Percentiles rank a stretch among this genome's conserved stretches.
Conservation (phyloP, 2,797 vertebrate genomes). For the Furcifer pardalis region DNA sequence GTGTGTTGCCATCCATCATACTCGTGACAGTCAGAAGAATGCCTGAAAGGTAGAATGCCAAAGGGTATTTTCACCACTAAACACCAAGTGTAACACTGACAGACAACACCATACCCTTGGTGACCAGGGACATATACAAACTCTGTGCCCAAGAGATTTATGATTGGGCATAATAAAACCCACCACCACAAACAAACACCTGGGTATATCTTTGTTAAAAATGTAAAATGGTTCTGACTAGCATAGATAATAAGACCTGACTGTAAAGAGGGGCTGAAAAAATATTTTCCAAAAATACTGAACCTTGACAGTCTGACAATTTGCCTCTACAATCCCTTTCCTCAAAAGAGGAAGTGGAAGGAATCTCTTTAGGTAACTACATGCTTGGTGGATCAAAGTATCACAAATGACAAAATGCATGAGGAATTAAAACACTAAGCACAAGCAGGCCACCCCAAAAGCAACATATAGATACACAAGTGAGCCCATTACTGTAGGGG, state of each 20-base stretch:
- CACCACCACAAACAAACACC: neutral
- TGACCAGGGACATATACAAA: conserved; percentile 14
- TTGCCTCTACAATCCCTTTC: neutral
- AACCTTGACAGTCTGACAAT: neutral
- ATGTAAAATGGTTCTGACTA: neutral
- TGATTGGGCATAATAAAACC: conserved; percentile 5
- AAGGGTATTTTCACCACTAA: conserved; percentile 2
- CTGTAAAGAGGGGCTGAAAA: neutral
- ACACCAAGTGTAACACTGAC: neutral
- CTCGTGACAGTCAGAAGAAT: neutral
- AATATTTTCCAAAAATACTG: conserved; percentile 31
- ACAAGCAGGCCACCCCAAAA: neutral
- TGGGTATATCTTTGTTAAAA: conserved; percentile 33
- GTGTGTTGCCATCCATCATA: neutral
- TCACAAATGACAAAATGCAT: neutral
- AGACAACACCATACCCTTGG: conserved; percentile 32
- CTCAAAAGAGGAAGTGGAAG: neutral
- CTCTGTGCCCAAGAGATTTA: neutral
- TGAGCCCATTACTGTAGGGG: too few relatives aligned
- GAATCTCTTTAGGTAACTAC: conserved; percentile 4
- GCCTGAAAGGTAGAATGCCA: neutral
- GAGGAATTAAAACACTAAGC: neutral
- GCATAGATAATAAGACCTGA: neutral
- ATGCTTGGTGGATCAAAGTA: neutral
- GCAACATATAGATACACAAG: neutral